Conservation (phyloP, 2,888 invertebrate species). For the Agrotis segetum region DNA sequence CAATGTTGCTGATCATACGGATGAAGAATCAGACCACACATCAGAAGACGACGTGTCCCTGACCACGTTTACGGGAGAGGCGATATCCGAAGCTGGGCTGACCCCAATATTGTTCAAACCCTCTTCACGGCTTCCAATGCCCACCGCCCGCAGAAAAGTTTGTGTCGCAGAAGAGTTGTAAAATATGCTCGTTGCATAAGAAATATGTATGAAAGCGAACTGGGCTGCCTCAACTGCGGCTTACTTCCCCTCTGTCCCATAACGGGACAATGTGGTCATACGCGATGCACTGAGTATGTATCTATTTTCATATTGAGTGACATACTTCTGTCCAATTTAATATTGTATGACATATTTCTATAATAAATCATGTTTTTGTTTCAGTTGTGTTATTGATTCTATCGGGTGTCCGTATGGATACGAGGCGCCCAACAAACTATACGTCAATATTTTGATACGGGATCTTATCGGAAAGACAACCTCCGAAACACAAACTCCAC, state of each 20-base stretch:
- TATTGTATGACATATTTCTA: too few species aligned
- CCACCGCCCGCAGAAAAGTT: neutral
- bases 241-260: too few species aligned
- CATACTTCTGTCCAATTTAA: too few species aligned
- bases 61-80: neutral
- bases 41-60: neutral
- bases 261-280: too few species aligned
- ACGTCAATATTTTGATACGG: constrained; percentile 54
- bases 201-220: too few species aligned
- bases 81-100: constrained; percentile 10
- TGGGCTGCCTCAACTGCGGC: too few species aligned
- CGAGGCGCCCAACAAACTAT: neutral
- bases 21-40: neutral
- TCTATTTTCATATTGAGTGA: too few species aligned
- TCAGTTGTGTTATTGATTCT: constrained; percentile 35
- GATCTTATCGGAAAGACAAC: constrained; percentile 48
- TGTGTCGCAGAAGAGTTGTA: too few species aligned
- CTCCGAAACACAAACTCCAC: constrained; percentile 5
- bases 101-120: neutral
- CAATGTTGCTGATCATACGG: neutral
- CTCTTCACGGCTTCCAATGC: neutral
- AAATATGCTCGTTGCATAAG: constrained; percentile 74
- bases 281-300: too few species aligned
- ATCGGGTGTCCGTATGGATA: constrained; percentile 58
- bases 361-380: too few species aligned